A percentile compares a stretch with the other conserved stretches of the same genome.
These are phyloP conservation scores for Harpalus rufipes DNA, from an alignment of 2,888 invertebrate genomes.

Conservation along the genomic window DNA sequence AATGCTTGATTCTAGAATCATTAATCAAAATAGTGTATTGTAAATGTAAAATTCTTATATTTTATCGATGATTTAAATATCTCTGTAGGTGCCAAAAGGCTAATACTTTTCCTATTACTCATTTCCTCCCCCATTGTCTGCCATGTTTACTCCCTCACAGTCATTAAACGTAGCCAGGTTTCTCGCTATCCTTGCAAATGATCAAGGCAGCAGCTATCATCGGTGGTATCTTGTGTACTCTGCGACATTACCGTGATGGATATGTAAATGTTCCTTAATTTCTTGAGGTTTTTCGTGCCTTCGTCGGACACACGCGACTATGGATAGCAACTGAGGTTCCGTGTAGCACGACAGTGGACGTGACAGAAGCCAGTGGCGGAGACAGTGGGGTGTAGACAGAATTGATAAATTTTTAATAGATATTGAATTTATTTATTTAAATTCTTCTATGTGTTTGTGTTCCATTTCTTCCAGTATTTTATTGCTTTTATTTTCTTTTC, in stretches of 20 bases:
- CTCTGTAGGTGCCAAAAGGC: background rate
- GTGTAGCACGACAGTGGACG: background rate
- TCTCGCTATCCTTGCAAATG: background rate
- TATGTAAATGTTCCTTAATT: slow-evolving; percentile 64
- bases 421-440: too few species aligned
- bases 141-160: background rate
- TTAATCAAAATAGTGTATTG: too few species aligned
- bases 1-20: too few species aligned
- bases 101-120: background rate
- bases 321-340: slow-evolving; percentile 8
- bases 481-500: too few species aligned
- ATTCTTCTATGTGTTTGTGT: too few species aligned
- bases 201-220: slow-evolving; percentile 38
- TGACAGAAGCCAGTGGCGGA: slow-evolving; percentile 26
- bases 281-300: slow-evolving; percentile 63
- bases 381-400: background rate
- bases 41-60: too few species aligned
- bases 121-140: background rate
- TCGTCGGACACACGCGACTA: slow-evolving; percentile 46
- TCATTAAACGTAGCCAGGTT: slow-evolving; percentile 21
- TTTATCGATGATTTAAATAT: too few species aligned
- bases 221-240: slow-evolving; percentile 58
- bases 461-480: too few species aligned
- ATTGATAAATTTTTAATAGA: too few species aligned
- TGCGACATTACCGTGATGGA: slow-evolving; percentile 65